A percentile compares a stretch with the other conserved stretches of the same genome.
Evolutionary conservation across 2,888 invertebrate species (phyloP).

Genomic region (Drosophila monieri): DNA sequence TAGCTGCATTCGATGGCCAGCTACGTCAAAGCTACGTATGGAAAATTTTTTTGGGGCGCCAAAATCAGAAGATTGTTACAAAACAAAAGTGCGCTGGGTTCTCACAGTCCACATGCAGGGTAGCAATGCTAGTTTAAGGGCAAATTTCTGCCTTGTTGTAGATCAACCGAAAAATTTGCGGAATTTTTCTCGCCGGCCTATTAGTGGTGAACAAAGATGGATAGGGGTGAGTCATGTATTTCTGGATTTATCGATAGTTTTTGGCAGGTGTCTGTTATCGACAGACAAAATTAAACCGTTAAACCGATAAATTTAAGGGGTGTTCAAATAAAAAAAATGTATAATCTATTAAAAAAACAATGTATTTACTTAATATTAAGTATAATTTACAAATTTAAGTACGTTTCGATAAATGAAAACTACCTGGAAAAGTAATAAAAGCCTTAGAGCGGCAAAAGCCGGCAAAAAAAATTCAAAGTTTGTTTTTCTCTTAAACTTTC

Average conservation of each 20-base stretch:
- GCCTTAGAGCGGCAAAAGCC: too few relatives aligned
- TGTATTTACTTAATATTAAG: too few relatives aligned
- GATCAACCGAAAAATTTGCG: constrained; percentile 7
- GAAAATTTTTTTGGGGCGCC: constrained; percentile 7
- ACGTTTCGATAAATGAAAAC: too few relatives aligned
- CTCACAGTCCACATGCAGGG: not conserved
- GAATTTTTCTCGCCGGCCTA: constrained; percentile 31
- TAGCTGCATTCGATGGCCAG: constrained; percentile 65
- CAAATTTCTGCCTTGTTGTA: not conserved
- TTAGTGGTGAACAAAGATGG: constrained; percentile 27
- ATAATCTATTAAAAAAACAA: too few relatives aligned
- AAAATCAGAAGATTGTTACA: not conserved
- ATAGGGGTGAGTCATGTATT: constrained; percentile 26
- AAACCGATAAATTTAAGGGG: not conserved
- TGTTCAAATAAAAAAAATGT: too few relatives aligned
- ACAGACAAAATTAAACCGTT: not conserved
- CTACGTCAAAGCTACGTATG: constrained; percentile 4
- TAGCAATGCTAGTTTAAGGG: not conserved
- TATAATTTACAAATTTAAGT: too few relatives aligned
- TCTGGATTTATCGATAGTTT: not conserved
- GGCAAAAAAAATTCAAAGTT: too few relatives aligned
- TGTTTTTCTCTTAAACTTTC: too few relatives aligned
- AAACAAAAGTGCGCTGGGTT: not conserved
- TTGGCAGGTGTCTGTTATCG: constrained; percentile 17
- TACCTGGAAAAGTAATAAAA: too few relatives aligned